Base-by-base conservation (phyloP, 1,140 invertebrate species). In the Bombus impatiens region DNA sequence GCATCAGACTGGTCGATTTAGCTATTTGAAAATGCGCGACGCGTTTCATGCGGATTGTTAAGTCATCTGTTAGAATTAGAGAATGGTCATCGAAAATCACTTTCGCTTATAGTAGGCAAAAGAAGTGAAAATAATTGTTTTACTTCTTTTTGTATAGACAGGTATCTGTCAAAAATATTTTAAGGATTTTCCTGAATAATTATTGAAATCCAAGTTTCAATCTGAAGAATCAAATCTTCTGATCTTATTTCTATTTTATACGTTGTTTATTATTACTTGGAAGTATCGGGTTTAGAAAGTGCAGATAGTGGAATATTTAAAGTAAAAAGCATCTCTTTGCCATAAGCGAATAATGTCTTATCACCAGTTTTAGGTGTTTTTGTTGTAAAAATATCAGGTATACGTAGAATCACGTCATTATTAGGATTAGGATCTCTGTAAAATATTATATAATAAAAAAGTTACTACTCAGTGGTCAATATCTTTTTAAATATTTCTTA, bases 1-100 rank as follows among this genome's bases (percentile, higher is more conserved):
- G 53, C 53, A 72, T 71, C 76, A 79, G 76, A 28, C 13, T 44
- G 28, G 62, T 79, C 47, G 15, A 79, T 79, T 37, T 57, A 32
- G 22, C 2, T 67, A 9, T 35, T 9, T 25, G 28, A 47, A 83
- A 40, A 28, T 62, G 35, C 8, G 62, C 10, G 25, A 53, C 35
- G 59, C n/a, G 32, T 77, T 83, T 44, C 25, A 35, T 35, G 25
- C 44, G 42, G 28, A 13, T 6, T 9, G 35, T 18, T 79, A 67
- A 71, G 8, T 79, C 67, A 84, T 12, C 2, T 9, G 4, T 57
- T 35, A 32, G n/a, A 67, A 78, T 78, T 78, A 28, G 28, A 3
- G 44, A 53, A 37, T 0, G 0, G 10, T 76, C 37, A 12, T 25
- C 28, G 35, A 10, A 12, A n/a, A 28, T 5, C 18, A 42, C n/a